Evolutionary conservation across 2,888 invertebrate genomes (phyloP).

Genomic region (Cylloceria caligata): DNA sequence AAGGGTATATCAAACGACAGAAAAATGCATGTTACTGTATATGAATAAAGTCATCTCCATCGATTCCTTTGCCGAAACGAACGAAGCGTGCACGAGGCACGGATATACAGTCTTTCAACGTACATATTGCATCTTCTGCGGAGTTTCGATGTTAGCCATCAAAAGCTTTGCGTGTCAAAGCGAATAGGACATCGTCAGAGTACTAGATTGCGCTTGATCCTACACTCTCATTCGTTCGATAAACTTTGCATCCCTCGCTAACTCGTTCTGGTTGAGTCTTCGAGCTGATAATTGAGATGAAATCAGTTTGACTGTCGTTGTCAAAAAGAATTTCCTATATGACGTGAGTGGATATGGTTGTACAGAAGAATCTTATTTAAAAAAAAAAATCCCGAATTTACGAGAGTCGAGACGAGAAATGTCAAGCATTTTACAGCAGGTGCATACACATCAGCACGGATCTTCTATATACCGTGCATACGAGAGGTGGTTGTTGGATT

Average conservation of each 20-base stretch:
- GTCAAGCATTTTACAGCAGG: background rate
- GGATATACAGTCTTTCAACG: constrained; percentile 5
- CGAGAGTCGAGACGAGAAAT: background rate
- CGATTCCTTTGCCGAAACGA: constrained; percentile 36
- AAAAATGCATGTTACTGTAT: constrained; percentile 10
- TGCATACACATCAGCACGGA: constrained; percentile 24
- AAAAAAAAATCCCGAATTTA: background rate
- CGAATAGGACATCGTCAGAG: background rate
- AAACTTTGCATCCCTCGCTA: background rate
- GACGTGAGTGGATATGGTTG: background rate
- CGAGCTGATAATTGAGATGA: background rate
- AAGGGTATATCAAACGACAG: constrained; percentile 12
- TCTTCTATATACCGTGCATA: constrained; percentile 5
- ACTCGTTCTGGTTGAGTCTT: background rate
- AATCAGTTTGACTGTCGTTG: background rate
- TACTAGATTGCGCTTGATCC: constrained; percentile 14
- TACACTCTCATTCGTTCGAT: constrained; percentile 15
- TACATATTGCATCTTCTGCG: constrained; percentile 20
- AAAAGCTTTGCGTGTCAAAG: constrained; percentile 44
- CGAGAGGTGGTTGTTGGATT: constrained; percentile 15
- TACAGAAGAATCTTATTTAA: background rate
- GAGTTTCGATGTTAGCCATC: constrained; percentile 20
- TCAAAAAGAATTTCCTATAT: background rate
- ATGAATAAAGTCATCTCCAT: constrained; percentile 31
- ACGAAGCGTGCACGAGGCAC: constrained; percentile 11